phyloP scores from a whole-genome alignment of 2,888 invertebrate genomes.

The Yponomeuta evonymella region DNA sequence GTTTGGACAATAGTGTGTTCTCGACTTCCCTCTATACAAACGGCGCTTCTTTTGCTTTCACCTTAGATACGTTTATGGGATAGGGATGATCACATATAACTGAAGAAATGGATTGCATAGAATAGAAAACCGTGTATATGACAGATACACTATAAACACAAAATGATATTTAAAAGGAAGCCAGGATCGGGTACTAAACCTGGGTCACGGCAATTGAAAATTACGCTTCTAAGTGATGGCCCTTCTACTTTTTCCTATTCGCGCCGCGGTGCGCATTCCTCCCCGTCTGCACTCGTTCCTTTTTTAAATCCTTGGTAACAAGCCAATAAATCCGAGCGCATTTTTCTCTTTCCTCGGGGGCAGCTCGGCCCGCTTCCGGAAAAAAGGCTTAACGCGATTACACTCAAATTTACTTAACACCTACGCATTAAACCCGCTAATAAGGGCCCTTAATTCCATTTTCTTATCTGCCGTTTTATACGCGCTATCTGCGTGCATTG shows the following conservation, averaged over 20 bases:
- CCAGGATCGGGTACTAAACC: too few relatives aligned
- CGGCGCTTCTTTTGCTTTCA: too few relatives aligned
- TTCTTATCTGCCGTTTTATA: conserved; percentile 42
- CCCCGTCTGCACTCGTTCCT: conserved; percentile 54
- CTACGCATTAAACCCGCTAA: conserved; percentile 66
- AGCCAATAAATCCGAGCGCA: conserved; percentile 74
- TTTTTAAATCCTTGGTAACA: conserved; percentile 72
- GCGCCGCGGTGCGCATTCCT: conserved; percentile 46
- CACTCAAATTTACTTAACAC: conserved; percentile 77
- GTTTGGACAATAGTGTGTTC: too few relatives aligned
- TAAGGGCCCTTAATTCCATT: conserved; percentile 66
- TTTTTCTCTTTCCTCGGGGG: conserved; percentile 50
- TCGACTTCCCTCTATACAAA: too few relatives aligned
- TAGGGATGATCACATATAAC: too few relatives aligned
- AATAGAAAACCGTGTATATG: too few relatives aligned
- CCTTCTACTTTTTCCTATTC: conserved; percentile 14
- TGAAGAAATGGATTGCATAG: too few relatives aligned
- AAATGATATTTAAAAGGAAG: too few relatives aligned
- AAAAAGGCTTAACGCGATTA: conserved; percentile 73
- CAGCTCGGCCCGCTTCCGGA: conserved; percentile 36
- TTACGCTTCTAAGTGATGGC: not conserved
- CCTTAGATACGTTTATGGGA: too few relatives aligned
- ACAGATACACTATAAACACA: too few relatives aligned
- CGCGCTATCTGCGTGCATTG: conserved; percentile 33
- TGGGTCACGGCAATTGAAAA: not conserved